A percentile compares a stretch with the other conserved stretches of the same genome.
Conservation (phyloP, 2,888 invertebrate species). For the Serripes groenlandicus region DNA sequence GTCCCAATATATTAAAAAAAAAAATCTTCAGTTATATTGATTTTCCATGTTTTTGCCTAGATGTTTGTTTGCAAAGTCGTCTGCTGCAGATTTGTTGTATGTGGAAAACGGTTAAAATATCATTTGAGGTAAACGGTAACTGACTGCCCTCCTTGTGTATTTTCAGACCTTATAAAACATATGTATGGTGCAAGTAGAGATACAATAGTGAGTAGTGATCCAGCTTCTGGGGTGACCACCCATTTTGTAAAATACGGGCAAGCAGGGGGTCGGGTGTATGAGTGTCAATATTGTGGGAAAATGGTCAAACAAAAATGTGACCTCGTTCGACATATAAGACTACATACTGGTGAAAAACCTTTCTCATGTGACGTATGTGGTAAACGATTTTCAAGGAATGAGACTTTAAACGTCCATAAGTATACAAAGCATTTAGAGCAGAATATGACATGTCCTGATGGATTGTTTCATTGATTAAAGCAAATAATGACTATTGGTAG, state of each 20-base stretch:
- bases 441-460: too few species aligned
- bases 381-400: slow-evolving; percentile 27
- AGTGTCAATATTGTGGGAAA: slow-evolving; percentile 22
- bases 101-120: not conserved
- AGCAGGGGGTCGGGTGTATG: not conserved
- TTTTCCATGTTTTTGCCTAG: too few species aligned
- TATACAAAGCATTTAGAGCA: slow-evolving; percentile 9
- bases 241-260: not conserved
- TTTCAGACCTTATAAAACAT: not conserved
- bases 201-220: not conserved
- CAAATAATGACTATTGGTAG: too few species aligned
- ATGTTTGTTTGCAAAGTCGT: too few species aligned
- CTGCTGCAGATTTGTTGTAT: too few species aligned
- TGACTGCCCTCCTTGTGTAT: not conserved
- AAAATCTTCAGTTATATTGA: too few species aligned
- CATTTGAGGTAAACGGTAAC: not conserved
- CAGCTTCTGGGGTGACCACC: not conserved
- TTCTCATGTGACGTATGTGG: slow-evolving; percentile 28
- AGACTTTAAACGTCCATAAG: slow-evolving; percentile 20
- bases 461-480: too few species aligned
- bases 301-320: slow-evolving; percentile 16
- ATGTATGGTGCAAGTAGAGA: not conserved
- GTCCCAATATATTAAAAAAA: too few species aligned
- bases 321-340: slow-evolving; percentile 34
- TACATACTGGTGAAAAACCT: slow-evolving; percentile 44